Base-by-base conservation (phyloP, 2,888 invertebrate genomes). In the Eupithecia exiguata region DNA sequence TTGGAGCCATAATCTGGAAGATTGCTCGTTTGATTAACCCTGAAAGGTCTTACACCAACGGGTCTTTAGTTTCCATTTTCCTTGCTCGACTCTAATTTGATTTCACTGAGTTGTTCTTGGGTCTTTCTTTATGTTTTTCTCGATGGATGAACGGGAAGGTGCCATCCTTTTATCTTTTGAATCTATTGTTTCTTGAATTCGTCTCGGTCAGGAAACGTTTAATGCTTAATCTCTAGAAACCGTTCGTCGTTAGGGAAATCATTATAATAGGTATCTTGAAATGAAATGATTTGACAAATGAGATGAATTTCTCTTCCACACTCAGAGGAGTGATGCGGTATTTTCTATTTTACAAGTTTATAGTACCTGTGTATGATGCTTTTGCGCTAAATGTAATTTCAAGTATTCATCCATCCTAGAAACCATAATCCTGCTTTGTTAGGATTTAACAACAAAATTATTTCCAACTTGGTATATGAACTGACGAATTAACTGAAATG, bases 21-120 rank as follows among this genome's bases (percentile, higher is more conserved):
- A 88, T 86, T 85, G 86, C 83, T 81, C 84, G 82, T 88, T 85
- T 88, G 87, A 88, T 87, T 88, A 85, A 86, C 84, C 81, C 80
- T 83, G 80, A 86, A 84, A 83, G 78, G 83, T 80, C 74, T 80
- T 75, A 77, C 78, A 79, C 72, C 63, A 69, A 74, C 70, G 75
- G 71, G 73, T 70, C 75, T 77, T 75, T 75, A 77, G 75, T 74
- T 77, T 76, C 72, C 73, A 75, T 75, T 75, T 77, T 73, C 72
- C 72, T 77, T 76, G 74, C 70, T 72, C 69, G 72, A 72, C 63
- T 58, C 66, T 77, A 73, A 76, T 75, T 75, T 72, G 72, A 74
- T 78, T 72, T 67, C 63, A 62, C 53, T 49, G 71, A 61, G 63
- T 63, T 66, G 36, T 65, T 72, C 58, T 70, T 71, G 65, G n/a